Percentiles rank a stretch among this genome's conserved stretches.
Evolutionary conservation across 2,888 invertebrate species (phyloP).

Genomic region (Chrysodeixis includens): DNA sequence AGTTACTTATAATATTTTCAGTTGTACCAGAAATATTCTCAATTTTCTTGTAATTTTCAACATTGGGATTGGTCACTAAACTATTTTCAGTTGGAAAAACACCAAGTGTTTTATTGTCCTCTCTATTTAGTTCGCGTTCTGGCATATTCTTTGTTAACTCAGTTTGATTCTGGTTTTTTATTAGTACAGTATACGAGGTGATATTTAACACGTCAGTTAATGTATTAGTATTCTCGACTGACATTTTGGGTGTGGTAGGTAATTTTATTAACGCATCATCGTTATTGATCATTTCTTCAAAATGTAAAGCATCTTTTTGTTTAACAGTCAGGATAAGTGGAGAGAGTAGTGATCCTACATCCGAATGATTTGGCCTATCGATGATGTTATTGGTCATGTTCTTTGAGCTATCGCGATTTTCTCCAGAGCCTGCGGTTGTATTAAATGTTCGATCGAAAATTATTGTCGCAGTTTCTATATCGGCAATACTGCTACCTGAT

Average conservation of each 20-base stretch:
- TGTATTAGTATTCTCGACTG: background rate
- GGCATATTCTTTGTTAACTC: background rate
- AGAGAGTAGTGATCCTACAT: background rate
- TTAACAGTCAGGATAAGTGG: background rate
- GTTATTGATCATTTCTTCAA: background rate
- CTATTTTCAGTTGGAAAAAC: background rate
- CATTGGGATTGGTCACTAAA: background rate
- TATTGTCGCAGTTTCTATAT: background rate
- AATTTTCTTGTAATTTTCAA: background rate
- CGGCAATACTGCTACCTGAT: background rate
- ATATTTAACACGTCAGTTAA: background rate
- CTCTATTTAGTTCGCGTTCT: background rate
- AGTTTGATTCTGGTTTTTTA: background rate
- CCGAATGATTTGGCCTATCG: background rate
- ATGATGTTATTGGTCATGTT: background rate
- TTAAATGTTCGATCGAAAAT: background rate
- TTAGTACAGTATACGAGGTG: background rate
- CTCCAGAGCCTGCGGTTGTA: background rate
- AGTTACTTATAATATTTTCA: background rate
- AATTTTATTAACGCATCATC: background rate
- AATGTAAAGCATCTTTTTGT: background rate
- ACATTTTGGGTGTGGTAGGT: background rate
- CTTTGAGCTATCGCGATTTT: background rate
- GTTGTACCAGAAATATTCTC: background rate
- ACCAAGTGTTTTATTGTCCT: background rate